phyloP scores from a whole-genome alignment of 2,888 invertebrate genomes.

The Acronicta leporina region DNA sequence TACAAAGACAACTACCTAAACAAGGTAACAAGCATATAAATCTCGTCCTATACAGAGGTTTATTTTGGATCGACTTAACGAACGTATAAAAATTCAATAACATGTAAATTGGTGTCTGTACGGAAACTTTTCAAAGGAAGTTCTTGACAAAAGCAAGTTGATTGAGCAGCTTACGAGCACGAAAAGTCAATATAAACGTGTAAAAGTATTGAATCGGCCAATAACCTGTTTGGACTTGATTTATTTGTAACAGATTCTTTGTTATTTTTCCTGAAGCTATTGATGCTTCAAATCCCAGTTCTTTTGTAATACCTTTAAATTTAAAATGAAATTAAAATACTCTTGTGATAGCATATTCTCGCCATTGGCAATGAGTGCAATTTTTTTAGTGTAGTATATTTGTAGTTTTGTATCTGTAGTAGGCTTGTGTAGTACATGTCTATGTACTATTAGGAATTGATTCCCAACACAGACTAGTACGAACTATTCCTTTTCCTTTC shows the following conservation, averaged over 20 bases:
- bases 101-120: constrained; percentile 85
- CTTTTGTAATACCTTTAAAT: neutral
- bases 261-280: constrained; percentile 1
- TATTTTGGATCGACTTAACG: constrained; percentile 74
- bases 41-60: constrained; percentile 26
- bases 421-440: no score
- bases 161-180: constrained; percentile 69
- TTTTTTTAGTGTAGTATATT: no score
- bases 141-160: constrained; percentile 78
- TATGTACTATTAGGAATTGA: no score
- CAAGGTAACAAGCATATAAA: constrained; percentile 36
- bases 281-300: neutral
- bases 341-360: no score
- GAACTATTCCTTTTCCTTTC: no score
- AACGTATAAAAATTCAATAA: constrained; percentile 88
- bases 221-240: constrained; percentile 17
- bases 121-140: constrained; percentile 81
- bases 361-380: no score
- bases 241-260: constrained; percentile 22
- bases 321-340: no score
- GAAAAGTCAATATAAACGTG: constrained; percentile 51
- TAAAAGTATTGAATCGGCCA: constrained; percentile 45
- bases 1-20: constrained; percentile 29
- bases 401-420: no score
- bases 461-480: no score